Percentiles rank a stretch among this genome's conserved stretches.
phyloP scores from a whole-genome alignment of 2,797 vertebrate genomes.

The Hephaestus fuliginosus region DNA sequence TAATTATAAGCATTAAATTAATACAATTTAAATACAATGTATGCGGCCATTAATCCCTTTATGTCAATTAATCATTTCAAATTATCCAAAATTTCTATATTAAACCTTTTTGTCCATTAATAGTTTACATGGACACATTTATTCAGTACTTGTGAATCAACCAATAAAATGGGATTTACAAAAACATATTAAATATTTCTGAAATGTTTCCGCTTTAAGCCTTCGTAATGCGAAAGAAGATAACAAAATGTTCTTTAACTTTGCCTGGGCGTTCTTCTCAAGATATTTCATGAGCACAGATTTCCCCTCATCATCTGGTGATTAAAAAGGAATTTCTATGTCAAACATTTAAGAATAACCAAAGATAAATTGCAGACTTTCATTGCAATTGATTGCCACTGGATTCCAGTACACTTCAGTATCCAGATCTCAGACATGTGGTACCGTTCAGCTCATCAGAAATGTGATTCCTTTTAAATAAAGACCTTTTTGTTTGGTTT shows the following conservation, averaged over 20 bases:
- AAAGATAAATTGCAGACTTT: conserved; percentile 1
- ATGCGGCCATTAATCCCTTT: conserved; percentile 16
- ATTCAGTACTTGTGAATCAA: background rate
- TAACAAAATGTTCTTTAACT: conserved; percentile 12
- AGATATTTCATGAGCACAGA: background rate
- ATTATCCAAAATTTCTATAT: conserved; percentile 4
- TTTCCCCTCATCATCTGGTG: background rate
- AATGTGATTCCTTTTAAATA: background rate
- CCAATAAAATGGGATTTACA: background rate
- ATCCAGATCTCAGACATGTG: background rate
- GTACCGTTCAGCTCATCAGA: background rate
- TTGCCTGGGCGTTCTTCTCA: background rate
- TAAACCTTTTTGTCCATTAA: background rate
- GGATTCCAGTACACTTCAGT: background rate
- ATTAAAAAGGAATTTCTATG: conserved; percentile 1
- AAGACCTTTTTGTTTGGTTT: background rate
- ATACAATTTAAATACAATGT: conserved; percentile 5
- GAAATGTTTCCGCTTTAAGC: conserved; percentile 33
- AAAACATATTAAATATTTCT: conserved; percentile 3
- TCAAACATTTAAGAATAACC: background rate
- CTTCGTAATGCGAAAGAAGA: conserved; percentile 6
- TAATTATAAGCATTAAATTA: conserved; percentile 28
- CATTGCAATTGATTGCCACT: background rate
- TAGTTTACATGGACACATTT: background rate
- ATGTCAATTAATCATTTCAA: conserved; percentile 3